Evolutionary conservation across 2,113 vertebrate genomes (phyloP).

Genomic region (Lepisosteus oculatus): DNA sequence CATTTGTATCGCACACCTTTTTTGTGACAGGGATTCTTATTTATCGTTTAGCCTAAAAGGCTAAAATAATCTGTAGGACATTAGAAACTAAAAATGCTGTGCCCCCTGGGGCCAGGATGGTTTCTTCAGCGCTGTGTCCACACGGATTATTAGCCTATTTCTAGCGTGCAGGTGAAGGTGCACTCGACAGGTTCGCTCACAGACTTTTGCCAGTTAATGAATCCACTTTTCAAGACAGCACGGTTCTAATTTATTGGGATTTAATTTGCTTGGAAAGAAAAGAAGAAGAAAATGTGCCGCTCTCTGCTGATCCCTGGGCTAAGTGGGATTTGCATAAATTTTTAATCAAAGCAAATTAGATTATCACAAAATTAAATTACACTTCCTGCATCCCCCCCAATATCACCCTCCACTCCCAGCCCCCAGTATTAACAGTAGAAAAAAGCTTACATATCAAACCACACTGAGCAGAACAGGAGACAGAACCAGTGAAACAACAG

Average conservation of each 20-base stretch:
- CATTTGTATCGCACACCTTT: too few species aligned
- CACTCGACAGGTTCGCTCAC: neutral
- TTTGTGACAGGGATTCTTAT: too few species aligned
- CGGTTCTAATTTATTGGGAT: conserved; percentile 11
- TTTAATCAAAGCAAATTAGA: conserved; percentile 81
- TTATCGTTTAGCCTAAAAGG: too few species aligned
- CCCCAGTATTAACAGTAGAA: too few species aligned
- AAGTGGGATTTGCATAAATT: conserved; percentile 76
- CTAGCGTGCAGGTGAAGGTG: conserved; percentile 24
- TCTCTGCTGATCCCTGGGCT: conserved; percentile 65
- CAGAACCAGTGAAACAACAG: too few species aligned
- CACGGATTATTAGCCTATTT: neutral
- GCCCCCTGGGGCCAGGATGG: too few species aligned
- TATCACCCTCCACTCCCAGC: too few species aligned
- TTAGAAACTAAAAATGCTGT: too few species aligned
- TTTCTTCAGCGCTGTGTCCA: too few species aligned
- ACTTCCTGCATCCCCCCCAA: conserved; percentile 48
- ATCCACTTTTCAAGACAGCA: neutral
- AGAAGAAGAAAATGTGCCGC: conserved; percentile 40
- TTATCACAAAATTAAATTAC: conserved; percentile 75
- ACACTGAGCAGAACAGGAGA: too few species aligned
- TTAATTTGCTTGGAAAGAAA: conserved; percentile 35
- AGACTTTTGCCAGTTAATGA: neutral
- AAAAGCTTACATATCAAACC: too few species aligned
- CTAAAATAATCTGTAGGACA: too few species aligned